phyloP scores from a whole-genome alignment of 2,113 vertebrate species.

The Nesogale talazaci region DNA sequence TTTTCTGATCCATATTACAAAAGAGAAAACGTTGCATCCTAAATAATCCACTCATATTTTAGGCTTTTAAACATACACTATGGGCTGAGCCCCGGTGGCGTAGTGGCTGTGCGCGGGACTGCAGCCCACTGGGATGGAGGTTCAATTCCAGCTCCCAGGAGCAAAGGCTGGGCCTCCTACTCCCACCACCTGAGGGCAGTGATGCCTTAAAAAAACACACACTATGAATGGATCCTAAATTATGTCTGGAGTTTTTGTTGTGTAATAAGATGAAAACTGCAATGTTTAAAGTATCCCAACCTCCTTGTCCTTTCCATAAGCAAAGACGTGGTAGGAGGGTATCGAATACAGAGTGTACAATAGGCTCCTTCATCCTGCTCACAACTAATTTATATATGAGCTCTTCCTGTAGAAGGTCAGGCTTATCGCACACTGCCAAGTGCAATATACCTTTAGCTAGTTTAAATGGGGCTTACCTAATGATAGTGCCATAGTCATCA shows the following conservation, averaged over 20 bases:
- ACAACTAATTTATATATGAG: not conserved
- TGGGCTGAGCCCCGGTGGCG: too few species aligned
- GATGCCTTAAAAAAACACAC: too few species aligned
- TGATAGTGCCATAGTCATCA: not conserved
- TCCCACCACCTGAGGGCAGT: too few species aligned
- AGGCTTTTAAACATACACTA: not conserved
- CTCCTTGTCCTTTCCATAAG: not conserved
- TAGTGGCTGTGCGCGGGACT: too few species aligned
- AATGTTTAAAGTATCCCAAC: not conserved
- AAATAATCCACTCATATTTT: not conserved
- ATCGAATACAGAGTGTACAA: not conserved
- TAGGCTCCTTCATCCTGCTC: not conserved
- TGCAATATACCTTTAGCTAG: not conserved
- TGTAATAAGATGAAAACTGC: not conserved
- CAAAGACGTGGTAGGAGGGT: not conserved
- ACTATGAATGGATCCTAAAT: not conserved
- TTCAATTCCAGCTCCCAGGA: too few species aligned
- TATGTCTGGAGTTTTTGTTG: not conserved
- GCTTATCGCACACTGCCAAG: not conserved
- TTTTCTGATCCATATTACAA: not conserved
- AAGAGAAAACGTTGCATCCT: not conserved
- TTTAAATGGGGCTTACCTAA: not conserved
- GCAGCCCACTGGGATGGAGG: too few species aligned
- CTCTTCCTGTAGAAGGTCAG: not conserved
- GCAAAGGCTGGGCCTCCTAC: too few species aligned